Evolutionary conservation across 2,797 vertebrate genomes (phyloP), one percentile per base, ranked within the genome.

Genomic region (Amblyraja radiata): DNA sequence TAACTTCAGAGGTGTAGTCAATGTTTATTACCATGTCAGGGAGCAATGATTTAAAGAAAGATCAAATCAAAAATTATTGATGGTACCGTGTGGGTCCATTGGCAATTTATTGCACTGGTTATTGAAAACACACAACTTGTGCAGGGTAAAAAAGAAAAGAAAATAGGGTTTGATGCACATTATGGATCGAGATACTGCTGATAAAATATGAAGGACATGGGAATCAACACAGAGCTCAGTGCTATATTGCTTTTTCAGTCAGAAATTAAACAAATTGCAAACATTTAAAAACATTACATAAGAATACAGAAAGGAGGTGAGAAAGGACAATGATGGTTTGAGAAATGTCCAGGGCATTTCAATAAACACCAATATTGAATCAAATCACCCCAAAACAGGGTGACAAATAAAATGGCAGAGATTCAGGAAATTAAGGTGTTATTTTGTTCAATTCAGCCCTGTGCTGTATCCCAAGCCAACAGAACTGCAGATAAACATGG

Each of bases 391-490:
- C 14, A 16, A 88, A 88, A 18, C 61, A 65, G 32, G 63, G 6
- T 8, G 21, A 74, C 16, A 88, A 32, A 88, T 88, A 65, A 88
- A 88, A 36, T 65, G 84, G 28, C 58, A 86, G 10, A 65, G 84
- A 16, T 86, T 5, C 58, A 86, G 61, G 13, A 61, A n/a, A 54
- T 10, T 2, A 84, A 21, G 16, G 80, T n/a, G 23, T 25, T 14
- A 61, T 32, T 65, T 7, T 63, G 28, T 65, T 25, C 11, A n/a
- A 28, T 63, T 88, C 61, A 88, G 83, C 83, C 83, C 98, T 99
- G 97, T 95, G 95, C 96, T 95, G 95, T 54, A 84, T 84, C 93
- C 94, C 93, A 94, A 94, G 93, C 7, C 81, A 93, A 93, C 93
- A 73, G 68, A 39, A 73, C n/a, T 71, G 88, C 32, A 90, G 18